These are phyloP conservation scores for Hyposoter didymator DNA, from an alignment of 2,888 invertebrate species.

Conservation along the genomic window DNA sequence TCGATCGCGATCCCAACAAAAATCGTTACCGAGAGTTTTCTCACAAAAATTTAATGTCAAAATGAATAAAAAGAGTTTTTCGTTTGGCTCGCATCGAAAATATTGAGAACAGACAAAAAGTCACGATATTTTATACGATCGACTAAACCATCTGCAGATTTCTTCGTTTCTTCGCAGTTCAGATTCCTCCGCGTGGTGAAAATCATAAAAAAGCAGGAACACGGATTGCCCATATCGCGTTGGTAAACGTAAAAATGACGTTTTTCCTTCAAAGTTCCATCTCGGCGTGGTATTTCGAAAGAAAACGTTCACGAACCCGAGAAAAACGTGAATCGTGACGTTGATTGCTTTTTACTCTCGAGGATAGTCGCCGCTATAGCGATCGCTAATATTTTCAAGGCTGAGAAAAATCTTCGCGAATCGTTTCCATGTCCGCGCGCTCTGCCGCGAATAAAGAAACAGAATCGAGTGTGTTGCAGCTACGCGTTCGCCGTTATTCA, in stretches of 20 bases:
- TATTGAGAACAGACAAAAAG: background rate
- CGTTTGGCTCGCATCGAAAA: too few relatives aligned
- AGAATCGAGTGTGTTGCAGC: slow-evolving; percentile 1
- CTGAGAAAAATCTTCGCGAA: slow-evolving; percentile 56
- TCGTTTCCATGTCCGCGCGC: slow-evolving; percentile 4
- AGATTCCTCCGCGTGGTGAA: background rate
- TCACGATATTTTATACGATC: background rate
- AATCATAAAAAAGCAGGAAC: background rate
- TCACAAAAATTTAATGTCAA: background rate
- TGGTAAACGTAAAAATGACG: slow-evolving; percentile 22
- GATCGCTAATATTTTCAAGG: slow-evolving; percentile 32
- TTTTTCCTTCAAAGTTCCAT: slow-evolving; percentile 3
- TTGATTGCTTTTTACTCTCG: slow-evolving; percentile 36
- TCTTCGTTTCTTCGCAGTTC: background rate
- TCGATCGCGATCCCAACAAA: background rate
- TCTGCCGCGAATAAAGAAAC: slow-evolving; percentile 3
- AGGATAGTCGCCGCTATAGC: slow-evolving; percentile 29
- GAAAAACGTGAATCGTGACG: slow-evolving; percentile 28
- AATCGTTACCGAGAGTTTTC: background rate
- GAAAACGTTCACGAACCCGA: slow-evolving; percentile 33
- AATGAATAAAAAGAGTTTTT: background rate
- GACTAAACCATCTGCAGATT: background rate
- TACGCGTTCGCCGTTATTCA: slow-evolving; percentile 21
- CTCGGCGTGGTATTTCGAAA: slow-evolving; percentile 18
- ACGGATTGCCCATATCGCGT: slow-evolving; percentile 20